These are phyloP conservation scores for Cettia cetti DNA, from an alignment of 2,113 vertebrate species.

Conservation along the genomic window DNA sequence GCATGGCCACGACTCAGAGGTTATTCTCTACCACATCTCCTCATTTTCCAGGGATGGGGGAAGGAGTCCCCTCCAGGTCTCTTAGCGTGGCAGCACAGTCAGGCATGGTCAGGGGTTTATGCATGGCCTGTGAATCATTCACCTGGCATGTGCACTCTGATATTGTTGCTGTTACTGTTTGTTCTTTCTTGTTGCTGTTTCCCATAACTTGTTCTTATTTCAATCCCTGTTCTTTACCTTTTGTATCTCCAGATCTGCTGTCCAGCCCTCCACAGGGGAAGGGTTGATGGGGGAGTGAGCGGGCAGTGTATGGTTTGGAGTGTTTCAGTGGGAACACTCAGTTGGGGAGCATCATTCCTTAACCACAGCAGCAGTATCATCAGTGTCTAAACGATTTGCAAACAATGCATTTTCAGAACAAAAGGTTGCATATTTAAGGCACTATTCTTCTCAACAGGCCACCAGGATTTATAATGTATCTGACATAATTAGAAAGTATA, in stretches of 20 bases:
- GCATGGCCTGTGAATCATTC: accelerated
- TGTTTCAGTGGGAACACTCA: neutral
- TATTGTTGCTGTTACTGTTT: neutral
- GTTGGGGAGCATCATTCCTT: neutral
- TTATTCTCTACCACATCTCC: neutral
- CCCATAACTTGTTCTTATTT: neutral
- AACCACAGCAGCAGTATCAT: neutral
- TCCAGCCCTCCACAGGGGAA: neutral
- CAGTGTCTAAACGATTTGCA: neutral
- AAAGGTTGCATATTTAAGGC: neutral
- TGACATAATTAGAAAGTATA: neutral
- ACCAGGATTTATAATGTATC: neutral
- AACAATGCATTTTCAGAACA: neutral
- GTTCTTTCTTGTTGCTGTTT: neutral
- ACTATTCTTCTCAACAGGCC: neutral
- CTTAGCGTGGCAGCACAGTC: neutral
- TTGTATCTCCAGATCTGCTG: neutral
- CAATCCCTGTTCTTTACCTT: neutral
- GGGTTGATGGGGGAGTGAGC: no score
- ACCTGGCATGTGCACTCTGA: neutral
- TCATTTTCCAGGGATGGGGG: neutral
- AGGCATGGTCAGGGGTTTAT: neutral
- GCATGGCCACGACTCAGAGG: neutral
- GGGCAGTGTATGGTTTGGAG: neutral
- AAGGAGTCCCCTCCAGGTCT: neutral